phyloP scores from a whole-genome alignment of 2,113 vertebrate species.

The Scatophagus argus region DNA sequence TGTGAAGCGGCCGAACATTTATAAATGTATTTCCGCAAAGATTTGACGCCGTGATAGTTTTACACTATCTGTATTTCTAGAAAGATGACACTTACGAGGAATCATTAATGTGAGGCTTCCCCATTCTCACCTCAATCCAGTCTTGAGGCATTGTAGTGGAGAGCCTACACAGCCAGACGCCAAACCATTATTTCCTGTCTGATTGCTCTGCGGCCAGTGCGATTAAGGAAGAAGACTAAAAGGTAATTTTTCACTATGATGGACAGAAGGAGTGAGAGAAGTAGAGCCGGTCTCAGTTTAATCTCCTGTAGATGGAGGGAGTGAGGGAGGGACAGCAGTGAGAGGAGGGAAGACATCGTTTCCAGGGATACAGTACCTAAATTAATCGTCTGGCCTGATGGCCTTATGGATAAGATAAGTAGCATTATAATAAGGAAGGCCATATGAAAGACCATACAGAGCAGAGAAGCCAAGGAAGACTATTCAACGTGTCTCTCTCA shows the following conservation, averaged over 20 bases:
- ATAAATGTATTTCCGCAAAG: constrained; percentile 63
- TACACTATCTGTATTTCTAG: constrained; percentile 60
- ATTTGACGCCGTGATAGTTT: constrained; percentile 63
- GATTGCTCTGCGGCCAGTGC: constrained; percentile 72
- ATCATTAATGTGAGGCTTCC: constrained; percentile 65
- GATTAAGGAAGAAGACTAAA: constrained; percentile 79
- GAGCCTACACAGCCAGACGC: constrained; percentile 54
- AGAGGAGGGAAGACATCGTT: constrained; percentile 58
- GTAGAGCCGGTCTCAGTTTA: constrained; percentile 72
- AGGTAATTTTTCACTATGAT: constrained; percentile 81
- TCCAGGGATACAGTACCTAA: constrained; percentile 68
- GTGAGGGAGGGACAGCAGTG: constrained; percentile 48
- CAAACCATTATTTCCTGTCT: constrained; percentile 73
- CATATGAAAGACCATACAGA: constrained; percentile 56
- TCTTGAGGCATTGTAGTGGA: constrained; percentile 48
- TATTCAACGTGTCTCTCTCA: constrained; percentile 50
- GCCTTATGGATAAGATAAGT: constrained; percentile 80
- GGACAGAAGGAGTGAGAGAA: constrained; percentile 75
- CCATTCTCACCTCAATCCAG: constrained; percentile 62
- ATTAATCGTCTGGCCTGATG: constrained; percentile 73
- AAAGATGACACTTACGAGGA: constrained; percentile 69
- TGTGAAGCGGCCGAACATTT: constrained; percentile 57
- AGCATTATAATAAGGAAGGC: constrained; percentile 73
- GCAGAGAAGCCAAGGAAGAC: constrained; percentile 51
- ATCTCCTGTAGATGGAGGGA: constrained; percentile 71